Evolutionary conservation across 2,797 vertebrate genomes (phyloP), one percentile per base, ranked within the genome.

Genomic region (Coluber constrictor): DNA sequence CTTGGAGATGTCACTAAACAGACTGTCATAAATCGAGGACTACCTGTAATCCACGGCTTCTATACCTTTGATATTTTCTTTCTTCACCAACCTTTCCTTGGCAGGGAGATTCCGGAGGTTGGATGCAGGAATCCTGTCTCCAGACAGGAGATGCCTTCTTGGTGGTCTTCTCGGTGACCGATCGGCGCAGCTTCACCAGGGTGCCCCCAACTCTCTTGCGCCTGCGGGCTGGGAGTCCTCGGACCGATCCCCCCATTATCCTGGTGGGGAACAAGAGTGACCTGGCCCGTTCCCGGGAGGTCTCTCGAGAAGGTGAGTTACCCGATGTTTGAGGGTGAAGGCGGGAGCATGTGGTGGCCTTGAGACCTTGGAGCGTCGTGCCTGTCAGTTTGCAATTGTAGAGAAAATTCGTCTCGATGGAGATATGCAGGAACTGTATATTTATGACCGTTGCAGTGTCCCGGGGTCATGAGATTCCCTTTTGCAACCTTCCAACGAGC

Each of bases 251-350:
- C 37, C 98, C 99, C 87, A 98, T 99, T 96, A 99, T 99, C 97
- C 98, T 99, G 20, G 98, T 98, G 96, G 99, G 98, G 95, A 99
- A 99, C 97, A 99, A 99, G 98, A 99, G 98, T 3, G 99, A 99
- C 97, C 97, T 99, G 60, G 99, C 98, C 15, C 98, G 99, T 70
- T 98, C 98, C 59, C 97, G 98, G 89, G 98, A 99, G 96, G 98
- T 99, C 95, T 98, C 98, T 90, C 94, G 98, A 13, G 98, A 99
- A 92, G 99, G 99, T 99, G 97, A 87, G 98, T 94, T 12, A 1
- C 57, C 13, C 3, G 0, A 9, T 2, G 1, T 12, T 18, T 16
- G 20, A 18, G 10, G 4, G 5, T 16, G n/a, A 55, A 55, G 55
- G 55, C 18, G 1, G 29, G 10, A 2, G 16, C 1, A 25, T 10